Conservation (phyloP, 1,140 invertebrate genomes). For the Melanaphis sacchari region DNA sequence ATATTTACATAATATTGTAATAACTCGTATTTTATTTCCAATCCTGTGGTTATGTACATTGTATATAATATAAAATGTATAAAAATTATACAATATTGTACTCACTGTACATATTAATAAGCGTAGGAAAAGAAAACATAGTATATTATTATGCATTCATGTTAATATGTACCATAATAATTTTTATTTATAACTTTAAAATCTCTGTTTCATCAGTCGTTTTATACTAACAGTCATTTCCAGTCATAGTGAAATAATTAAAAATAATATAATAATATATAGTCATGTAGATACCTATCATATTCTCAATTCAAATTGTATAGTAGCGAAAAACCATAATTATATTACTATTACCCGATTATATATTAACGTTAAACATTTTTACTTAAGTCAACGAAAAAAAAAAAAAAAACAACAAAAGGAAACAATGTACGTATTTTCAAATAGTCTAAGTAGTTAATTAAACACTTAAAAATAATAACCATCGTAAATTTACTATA, state of each 20-base stretch:
- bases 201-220: background rate
- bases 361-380: background rate
- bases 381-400: background rate
- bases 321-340: background rate
- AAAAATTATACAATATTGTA: background rate
- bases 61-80: background rate
- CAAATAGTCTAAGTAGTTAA: background rate
- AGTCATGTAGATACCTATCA: background rate
- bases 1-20: background rate
- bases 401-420: background rate
- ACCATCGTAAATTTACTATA: background rate
- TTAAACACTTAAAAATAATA: background rate
- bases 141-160: background rate
- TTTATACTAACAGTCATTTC: background rate
- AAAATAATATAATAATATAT: background rate
- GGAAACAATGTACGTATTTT: background rate
- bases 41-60: slow-evolving; percentile 6
- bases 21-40: background rate
- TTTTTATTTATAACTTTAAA: background rate
- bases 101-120: too few species aligned
- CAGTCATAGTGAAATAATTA: background rate
- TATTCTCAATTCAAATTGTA: background rate
- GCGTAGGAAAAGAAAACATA: too few species aligned
- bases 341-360: background rate
- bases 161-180: background rate